phyloP scores from a whole-genome alignment of 2,797 vertebrate genomes.

The Dicrostonyx torquatus region DNA sequence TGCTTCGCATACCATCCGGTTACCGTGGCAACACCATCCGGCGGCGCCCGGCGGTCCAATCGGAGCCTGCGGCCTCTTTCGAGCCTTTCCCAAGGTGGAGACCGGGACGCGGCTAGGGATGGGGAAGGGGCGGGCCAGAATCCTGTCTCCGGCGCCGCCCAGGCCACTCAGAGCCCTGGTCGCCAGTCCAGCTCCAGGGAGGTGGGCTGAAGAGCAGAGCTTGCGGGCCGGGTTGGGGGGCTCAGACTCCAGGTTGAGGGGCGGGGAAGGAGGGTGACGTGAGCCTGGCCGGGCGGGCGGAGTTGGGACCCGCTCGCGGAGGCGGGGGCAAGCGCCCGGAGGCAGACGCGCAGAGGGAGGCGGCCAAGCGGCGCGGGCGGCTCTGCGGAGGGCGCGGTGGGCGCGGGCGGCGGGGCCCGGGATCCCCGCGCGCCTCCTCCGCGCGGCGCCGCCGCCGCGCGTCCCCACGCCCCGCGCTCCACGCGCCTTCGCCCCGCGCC shows the following conservation, averaged over 20 bases:
- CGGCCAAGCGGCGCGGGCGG: conserved; percentile 63
- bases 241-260: conserved; percentile 65
- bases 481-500: conserved; percentile 67
- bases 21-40: conserved; percentile 82
- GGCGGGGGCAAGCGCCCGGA: conserved; percentile 71
- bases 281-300: conserved; percentile 78
- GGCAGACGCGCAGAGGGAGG: conserved; percentile 72
- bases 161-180: neutral
- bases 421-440: conserved; percentile 77
- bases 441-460: conserved; percentile 72
- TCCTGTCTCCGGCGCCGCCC: neutral
- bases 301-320: conserved; percentile 73
- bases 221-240: conserved; percentile 50
- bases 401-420: conserved; percentile 78
- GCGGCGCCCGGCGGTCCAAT: conserved; percentile 76
- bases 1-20: conserved; percentile 74
- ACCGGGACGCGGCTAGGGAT: conserved; percentile 30
- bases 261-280: conserved; percentile 80
- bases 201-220: conserved; percentile 13
- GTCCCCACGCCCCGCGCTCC: conserved; percentile 74
- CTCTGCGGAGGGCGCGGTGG: conserved; percentile 78
- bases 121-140: neutral
- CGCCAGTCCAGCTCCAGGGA: neutral
- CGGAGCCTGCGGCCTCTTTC: conserved; percentile 71
- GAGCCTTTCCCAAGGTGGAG: conserved; percentile 69